Base-by-base conservation (phyloP, 1,140 invertebrate genomes). In the Euwallacea fornicatus region DNA sequence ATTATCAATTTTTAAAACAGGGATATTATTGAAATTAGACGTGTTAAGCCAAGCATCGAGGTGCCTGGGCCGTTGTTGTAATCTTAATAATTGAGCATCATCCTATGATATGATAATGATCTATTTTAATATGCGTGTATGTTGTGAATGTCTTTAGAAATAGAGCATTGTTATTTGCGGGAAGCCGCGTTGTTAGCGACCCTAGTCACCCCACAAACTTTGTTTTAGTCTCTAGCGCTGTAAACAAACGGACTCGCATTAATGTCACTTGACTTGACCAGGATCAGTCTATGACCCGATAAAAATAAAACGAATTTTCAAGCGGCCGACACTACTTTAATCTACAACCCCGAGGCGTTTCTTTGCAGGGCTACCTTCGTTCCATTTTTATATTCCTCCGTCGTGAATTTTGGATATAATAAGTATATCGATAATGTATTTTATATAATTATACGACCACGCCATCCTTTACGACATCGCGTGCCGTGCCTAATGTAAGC, bases 121-220 rank as follows among this genome's bases (percentile, higher is more conserved):
- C 78, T 81, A 81, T 81, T 81, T 81, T 81, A 81, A 78, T 81
- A 81, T 80, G 75, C 75, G 78, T 81, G 80, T 70, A 78, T 81
- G 80, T 80, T 81, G 80, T 81, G 79, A 79, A 81, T 80, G 79
- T 81, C 78, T 76, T 80, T 76, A 73, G 69, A 73, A 69, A 78
- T 80, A 79, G 78, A 74, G 77, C 78, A 77, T 81, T 80, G 79
- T 81, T 81, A 77, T 81, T 79, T 77, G 78, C 78, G 79, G 79
- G 75, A 77, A 78, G 77, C 78, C 79, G 79, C 78, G 79, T 81
- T 81, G 79, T 81, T 81, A 81, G 78, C 78, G 78, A 81, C 79
- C 79, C 79, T 81, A 81, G 79, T 81, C 79, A 81, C 74, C 77
- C 74, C 75, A 77, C 74, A 74, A 77, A 78, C 76, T 73, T 69